phyloP scores from a whole-genome alignment of 1,140 invertebrate genomes.

The Dendrolimus kikuchii region DNA sequence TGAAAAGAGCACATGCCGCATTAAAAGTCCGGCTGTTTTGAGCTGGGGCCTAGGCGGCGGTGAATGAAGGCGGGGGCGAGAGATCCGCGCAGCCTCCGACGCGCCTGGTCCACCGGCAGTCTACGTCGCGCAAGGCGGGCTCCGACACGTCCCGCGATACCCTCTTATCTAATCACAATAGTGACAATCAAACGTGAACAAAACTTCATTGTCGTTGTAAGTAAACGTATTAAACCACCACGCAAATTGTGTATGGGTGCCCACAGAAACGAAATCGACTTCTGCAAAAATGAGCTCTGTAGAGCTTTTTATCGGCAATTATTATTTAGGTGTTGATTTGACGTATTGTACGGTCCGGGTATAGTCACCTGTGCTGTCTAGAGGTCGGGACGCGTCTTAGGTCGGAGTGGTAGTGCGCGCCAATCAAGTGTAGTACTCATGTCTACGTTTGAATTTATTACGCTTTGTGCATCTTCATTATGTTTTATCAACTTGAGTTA shows the following conservation, averaged over 20 bases:
- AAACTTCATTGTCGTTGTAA: constrained; percentile 43
- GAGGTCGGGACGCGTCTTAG: constrained; percentile 35
- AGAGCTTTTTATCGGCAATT: constrained; percentile 34
- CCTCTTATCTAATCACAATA: constrained; percentile 37
- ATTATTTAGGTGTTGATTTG: constrained; percentile 21
- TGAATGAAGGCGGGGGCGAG: constrained; percentile 63
- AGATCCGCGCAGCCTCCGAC: constrained; percentile 56
- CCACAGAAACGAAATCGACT: constrained; percentile 22
- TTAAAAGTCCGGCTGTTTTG: constrained; percentile 59
- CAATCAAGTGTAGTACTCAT: constrained; percentile 35
- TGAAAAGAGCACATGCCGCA: constrained; percentile 59
- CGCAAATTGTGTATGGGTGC: constrained; percentile 3
- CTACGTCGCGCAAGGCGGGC: constrained; percentile 47
- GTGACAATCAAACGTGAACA: constrained; percentile 47
- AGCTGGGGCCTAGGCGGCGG: constrained; percentile 43
- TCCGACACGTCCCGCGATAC: constrained; percentile 36
- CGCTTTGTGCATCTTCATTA: too few relatives aligned
- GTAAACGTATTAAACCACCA: constrained; percentile 22
- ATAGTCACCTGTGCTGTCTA: constrained; percentile 46
- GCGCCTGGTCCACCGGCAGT: constrained; percentile 48
- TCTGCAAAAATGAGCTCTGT: constrained; percentile 31
- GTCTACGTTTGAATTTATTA: background rate
- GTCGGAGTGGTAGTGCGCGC: constrained; percentile 29
- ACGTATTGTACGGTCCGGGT: constrained; percentile 15
- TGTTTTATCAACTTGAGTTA: too few relatives aligned